Conservation (phyloP, 2,888 invertebrate species). For the Drosophila flavopinicola region DNA sequence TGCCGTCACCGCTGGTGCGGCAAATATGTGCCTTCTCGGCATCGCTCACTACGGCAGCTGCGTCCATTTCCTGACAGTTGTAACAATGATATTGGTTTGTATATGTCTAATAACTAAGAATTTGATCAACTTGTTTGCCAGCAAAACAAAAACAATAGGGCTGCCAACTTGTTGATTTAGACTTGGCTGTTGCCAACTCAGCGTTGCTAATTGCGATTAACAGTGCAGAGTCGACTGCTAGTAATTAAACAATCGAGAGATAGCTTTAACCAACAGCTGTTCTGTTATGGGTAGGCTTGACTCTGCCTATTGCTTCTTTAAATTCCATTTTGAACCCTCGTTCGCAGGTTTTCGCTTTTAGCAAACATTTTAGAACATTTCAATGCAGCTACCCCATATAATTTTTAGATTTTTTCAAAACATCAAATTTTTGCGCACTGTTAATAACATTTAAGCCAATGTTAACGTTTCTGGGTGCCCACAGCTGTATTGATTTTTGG, state of each 20-base stretch:
- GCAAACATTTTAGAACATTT: too few species aligned
- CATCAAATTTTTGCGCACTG: too few species aligned
- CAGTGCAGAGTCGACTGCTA: conserved; percentile 29
- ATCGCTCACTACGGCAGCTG: conserved; percentile 12
- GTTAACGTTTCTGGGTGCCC: conserved; percentile 5
- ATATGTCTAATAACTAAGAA: background rate
- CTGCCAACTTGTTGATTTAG: conserved; percentile 35
- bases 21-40: conserved; percentile 42
- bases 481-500: conserved; percentile 10
- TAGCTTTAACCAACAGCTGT: background rate
- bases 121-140: conserved; percentile 49
- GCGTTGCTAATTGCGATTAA: conserved; percentile 14
- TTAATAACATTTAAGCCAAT: background rate
- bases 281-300: background rate
- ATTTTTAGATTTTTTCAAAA: too few species aligned
- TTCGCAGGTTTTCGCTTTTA: too few species aligned
- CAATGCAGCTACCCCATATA: too few species aligned
- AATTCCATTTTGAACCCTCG: too few species aligned
- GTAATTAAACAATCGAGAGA: background rate
- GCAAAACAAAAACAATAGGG: conserved; percentile 64
- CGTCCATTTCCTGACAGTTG: conserved; percentile 44
- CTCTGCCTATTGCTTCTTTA: too few species aligned
- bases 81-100: background rate
- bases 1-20: conserved; percentile 91
- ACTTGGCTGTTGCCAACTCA: conserved; percentile 9